These are phyloP conservation scores for Platyrinchus mystaceus DNA, from an alignment of 2,797 vertebrate genomes.

Conservation along the genomic window DNA sequence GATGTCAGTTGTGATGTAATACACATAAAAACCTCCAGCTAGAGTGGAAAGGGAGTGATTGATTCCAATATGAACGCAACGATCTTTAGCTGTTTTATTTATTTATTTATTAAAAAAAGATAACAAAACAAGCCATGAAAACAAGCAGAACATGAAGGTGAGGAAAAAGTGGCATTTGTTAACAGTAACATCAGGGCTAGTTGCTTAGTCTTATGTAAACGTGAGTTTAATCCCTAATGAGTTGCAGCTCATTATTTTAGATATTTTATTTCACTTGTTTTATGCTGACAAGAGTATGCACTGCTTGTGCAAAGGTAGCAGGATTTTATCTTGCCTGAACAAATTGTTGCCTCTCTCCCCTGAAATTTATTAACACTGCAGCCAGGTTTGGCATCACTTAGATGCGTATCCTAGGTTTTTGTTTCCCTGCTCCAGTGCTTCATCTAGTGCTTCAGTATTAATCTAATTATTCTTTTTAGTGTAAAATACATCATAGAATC, in stretches of 20 bases:
- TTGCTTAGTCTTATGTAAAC: neutral
- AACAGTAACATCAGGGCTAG: neutral
- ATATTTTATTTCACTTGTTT: neutral
- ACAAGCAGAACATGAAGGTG: neutral
- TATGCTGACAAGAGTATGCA: neutral
- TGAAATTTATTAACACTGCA: neutral
- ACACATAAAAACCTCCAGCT: neutral
- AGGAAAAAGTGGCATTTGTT: neutral
- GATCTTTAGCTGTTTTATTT: neutral
- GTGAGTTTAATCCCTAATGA: neutral
- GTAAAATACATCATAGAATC: neutral
- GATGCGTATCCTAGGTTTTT: neutral
- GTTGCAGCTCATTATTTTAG: neutral
- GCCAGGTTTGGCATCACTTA: neutral
- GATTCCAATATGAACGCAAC: neutral
- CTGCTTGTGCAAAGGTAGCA: neutral
- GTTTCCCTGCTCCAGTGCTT: neutral
- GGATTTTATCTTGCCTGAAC: neutral
- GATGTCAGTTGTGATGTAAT: neutral
- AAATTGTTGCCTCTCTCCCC: neutral
- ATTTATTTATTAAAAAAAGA: neutral
- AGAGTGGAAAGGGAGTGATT: neutral
- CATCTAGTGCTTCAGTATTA: neutral
- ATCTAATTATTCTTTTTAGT: neutral
- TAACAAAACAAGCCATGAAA: neutral